Conservation (phyloP, 2,888 invertebrate genomes). For the Pristionchus arcanus region DNA sequence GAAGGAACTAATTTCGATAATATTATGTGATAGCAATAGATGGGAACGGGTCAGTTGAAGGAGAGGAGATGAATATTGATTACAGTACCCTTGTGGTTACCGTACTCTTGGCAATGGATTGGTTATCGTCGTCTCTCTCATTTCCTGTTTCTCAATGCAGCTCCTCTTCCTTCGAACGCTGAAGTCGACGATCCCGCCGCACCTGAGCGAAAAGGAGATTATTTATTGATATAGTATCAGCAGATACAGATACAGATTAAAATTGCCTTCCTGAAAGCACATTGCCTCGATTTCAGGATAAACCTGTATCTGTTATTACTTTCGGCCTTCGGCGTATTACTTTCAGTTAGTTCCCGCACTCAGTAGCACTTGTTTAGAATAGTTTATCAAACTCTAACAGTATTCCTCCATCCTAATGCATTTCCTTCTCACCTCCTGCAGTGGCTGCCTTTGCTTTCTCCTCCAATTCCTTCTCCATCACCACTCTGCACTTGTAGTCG, state of each 20-base stretch:
- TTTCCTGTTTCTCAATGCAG: slow-evolving; percentile 33
- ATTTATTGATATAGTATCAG: background rate
- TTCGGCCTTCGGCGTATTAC: too few relatives aligned
- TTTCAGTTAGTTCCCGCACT: too few relatives aligned
- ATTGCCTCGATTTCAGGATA: too few relatives aligned
- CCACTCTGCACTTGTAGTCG: slow-evolving; percentile 74
- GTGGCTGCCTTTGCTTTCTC: slow-evolving; percentile 57
- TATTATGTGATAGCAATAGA: background rate
- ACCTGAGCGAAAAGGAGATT: background rate
- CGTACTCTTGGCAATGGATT: slow-evolving; percentile 2
- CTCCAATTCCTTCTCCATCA: slow-evolving; percentile 70
- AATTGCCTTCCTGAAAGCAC: too few relatives aligned
- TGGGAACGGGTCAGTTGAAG: background rate
- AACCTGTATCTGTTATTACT: too few relatives aligned
- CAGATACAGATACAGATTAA: background rate
- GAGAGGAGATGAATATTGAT: too few relatives aligned
- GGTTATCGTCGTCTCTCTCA: slow-evolving; percentile 21
- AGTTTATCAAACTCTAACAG: background rate
- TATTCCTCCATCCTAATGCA: background rate
- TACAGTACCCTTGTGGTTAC: slow-evolving; percentile 1
- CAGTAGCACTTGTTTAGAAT: too few relatives aligned
- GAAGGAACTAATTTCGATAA: slow-evolving; percentile 1
- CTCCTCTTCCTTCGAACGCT: slow-evolving; percentile 41
- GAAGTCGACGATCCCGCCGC: background rate
- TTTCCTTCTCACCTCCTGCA: background rate